Conservation (phyloP, 2,888 invertebrate species). For the Callimorpha dominula region DNA sequence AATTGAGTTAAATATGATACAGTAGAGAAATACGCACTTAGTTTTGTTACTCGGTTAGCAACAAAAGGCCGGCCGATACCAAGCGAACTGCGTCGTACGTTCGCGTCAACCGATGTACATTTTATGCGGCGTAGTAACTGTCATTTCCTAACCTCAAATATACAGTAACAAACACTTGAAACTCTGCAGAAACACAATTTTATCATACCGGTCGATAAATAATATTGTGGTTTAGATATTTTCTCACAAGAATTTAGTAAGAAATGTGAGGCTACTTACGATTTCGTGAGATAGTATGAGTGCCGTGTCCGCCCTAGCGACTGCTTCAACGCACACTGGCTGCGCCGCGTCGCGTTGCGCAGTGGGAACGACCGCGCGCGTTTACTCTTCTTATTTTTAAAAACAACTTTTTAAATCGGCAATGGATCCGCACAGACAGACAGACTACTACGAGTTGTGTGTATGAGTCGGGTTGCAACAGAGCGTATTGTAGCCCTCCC, state of each 20-base stretch:
- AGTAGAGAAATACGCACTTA: conserved; percentile 74
- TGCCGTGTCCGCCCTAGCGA: conserved; percentile 68
- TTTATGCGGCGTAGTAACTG: conserved; percentile 79
- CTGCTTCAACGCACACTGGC: conserved; percentile 75
- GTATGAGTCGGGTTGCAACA: conserved; percentile 63
- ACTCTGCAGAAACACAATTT: conserved; percentile 31
- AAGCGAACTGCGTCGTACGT: conserved; percentile 75
- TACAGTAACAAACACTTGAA: conserved; percentile 40
- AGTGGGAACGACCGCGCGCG: conserved; percentile 66
- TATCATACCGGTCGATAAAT: conserved; percentile 39
- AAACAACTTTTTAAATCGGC: conserved; percentile 62
- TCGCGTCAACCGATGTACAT: conserved; percentile 63
- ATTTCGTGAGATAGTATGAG: conserved; percentile 52
- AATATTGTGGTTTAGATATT: conserved; percentile 46
- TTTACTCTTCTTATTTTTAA: conserved; percentile 66
- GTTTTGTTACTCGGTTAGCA: conserved; percentile 74
- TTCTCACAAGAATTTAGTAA: conserved; percentile 61
- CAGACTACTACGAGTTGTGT: conserved; percentile 38
- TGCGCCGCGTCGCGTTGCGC: conserved; percentile 64
- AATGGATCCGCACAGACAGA: conserved; percentile 53
- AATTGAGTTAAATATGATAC: conserved; percentile 45
- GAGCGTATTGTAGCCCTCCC: conserved; percentile 67
- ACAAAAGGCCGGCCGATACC: conserved; percentile 76
- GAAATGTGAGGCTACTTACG: conserved; percentile 66
- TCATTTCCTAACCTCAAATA: conserved; percentile 72